These are phyloP conservation scores for Tetheella fluctuosa DNA, from an alignment of 2,888 invertebrate genomes.

Conservation along the genomic window DNA sequence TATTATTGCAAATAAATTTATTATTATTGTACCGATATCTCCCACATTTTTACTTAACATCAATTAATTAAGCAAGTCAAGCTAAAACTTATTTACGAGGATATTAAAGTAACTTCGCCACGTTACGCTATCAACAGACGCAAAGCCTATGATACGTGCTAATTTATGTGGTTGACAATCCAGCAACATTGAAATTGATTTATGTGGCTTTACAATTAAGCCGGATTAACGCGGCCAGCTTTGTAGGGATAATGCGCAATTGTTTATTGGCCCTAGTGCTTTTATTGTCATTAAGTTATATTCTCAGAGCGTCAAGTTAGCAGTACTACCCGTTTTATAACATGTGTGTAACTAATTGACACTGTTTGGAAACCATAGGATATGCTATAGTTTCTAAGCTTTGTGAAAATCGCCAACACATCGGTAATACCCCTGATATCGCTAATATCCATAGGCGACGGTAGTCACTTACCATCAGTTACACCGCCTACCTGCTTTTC, in stretches of 20 bases:
- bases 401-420: no score
- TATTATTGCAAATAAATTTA: no score
- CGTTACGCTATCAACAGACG: not conserved
- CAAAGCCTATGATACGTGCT: conserved; percentile 33
- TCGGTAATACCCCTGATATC: no score
- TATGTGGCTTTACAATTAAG: conserved; percentile 35
- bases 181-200: conserved; percentile 37
- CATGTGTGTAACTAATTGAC: no score
- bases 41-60: not conserved
- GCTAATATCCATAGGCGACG: no score
- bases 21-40: no score
- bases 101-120: conserved; percentile 25
- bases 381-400: no score
- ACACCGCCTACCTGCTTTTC: no score
- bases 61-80: not conserved
- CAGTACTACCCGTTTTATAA: not conserved
- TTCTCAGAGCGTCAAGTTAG: not conserved
- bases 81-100: not conserved
- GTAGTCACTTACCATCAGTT: no score
- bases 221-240: conserved; percentile 30
- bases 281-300: conserved; percentile 10
- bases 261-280: not conserved
- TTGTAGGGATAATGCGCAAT: conserved; percentile 17
- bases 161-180: conserved; percentile 39
- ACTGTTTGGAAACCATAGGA: no score